phyloP scores from a whole-genome alignment of 2,113 vertebrate genomes.

The Canis aureus region DNA sequence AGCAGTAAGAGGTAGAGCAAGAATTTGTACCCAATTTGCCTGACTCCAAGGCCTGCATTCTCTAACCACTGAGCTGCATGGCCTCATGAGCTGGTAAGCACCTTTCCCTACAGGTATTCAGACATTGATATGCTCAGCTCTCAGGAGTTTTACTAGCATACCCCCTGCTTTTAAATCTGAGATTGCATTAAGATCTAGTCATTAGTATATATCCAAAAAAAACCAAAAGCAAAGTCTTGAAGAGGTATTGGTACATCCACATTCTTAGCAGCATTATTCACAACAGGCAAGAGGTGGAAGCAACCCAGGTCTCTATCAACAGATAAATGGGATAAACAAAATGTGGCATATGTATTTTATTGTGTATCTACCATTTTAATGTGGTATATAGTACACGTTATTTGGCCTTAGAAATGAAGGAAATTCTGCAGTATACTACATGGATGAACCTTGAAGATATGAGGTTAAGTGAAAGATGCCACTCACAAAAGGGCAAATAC shows the following conservation, averaged over 20 bases:
- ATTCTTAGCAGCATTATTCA: not conserved
- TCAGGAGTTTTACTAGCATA: not conserved
- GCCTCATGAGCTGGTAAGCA: not conserved
- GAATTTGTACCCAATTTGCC: not conserved
- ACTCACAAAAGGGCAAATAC: not conserved
- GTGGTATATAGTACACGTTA: not conserved
- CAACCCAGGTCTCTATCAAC: not conserved
- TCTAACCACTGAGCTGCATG: not conserved
- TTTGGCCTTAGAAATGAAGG: not conserved
- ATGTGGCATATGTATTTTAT: not conserved
- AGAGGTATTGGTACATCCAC: not conserved
- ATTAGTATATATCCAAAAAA: not conserved
- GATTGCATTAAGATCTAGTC: not conserved
- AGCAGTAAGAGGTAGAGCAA: not conserved
- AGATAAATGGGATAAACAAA: not conserved
- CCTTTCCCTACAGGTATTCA: not conserved
- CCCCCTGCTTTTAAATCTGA: conserved; percentile 13
- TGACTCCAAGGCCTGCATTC: not conserved
- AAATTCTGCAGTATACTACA: not conserved
- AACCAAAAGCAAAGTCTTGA: not conserved
- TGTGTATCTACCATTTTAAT: not conserved
- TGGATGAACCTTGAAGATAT: not conserved
- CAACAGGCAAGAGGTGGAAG: not conserved
- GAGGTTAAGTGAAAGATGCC: not conserved
- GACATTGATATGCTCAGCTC: not conserved